Base-by-base conservation (phyloP, 2,797 vertebrate species). In the Otolemur crassicaudatus region DNA sequence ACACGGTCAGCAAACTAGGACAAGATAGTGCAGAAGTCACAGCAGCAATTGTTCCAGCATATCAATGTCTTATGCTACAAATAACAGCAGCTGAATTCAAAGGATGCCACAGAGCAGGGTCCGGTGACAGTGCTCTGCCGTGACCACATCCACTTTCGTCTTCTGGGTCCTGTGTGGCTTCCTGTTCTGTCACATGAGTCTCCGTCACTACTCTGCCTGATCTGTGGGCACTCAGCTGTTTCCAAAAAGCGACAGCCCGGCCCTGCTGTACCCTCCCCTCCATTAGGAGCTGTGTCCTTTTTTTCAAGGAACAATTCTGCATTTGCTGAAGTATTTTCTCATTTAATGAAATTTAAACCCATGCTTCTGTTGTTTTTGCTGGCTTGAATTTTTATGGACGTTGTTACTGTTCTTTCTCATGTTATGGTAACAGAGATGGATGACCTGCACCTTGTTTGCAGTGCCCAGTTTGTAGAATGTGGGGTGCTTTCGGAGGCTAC, bases 101-200 rank as follows among this genome's bases (percentile, higher is more conserved):
- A 34, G 63, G 13, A 67, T 46, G 4, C 19, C 2, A 9, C 31
- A 6, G 10, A 23, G 84, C 84, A 19, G 25, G 34, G 7, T 2
- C 1, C 13, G 16, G 63, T 4, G 65, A n/a, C 5, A n/a, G 1
- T 2, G 13, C 11, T 31, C 1, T 0, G 4, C 34, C 4, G 3
- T 11, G 17, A 2, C 34, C 27, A 17, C 2, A 4, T 27, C 29
- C 58, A 4, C 53, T 46, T 23, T 46, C 49, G 23, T 70, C 49
- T 10, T 25, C 12, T 3, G 0, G 17, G 8, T 4, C 23, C 12
- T 0, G 20, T 14, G 29, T 63, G 23, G 77, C 58, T 56, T 31
- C 7, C 0, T 0, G 3, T 27, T 31, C 37, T 13, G 3, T 3
- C 20, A 6, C 8, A 6, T 2, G 11, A 29, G 12, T 3, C 46